phyloP scores from a whole-genome alignment of 2,888 invertebrate genomes.

The Malacosoma neustria region DNA sequence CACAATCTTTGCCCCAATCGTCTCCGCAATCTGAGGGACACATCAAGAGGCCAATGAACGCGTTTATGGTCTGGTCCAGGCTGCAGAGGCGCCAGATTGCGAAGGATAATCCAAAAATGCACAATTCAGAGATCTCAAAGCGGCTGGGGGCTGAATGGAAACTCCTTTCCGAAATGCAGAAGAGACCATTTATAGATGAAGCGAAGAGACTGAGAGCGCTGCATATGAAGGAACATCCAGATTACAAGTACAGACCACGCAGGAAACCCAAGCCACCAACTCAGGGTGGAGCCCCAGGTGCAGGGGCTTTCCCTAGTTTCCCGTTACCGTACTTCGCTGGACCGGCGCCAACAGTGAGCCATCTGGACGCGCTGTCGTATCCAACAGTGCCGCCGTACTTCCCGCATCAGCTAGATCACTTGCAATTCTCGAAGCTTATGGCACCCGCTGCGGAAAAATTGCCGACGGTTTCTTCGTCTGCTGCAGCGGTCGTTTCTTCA shows the following conservation, averaged over 20 bases:
- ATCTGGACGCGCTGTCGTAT: conserved; percentile 77
- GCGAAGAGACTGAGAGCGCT: conserved; percentile 90
- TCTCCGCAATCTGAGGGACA: conserved; percentile 80
- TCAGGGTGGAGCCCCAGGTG: conserved; percentile 56
- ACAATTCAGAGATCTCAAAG: conserved; percentile 93
- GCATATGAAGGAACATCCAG: conserved; percentile 94
- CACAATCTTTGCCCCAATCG: conserved; percentile 59
- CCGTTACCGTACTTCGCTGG: conserved; percentile 79
- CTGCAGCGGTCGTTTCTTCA: conserved; percentile 78
- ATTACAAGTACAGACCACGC: conserved; percentile 91
- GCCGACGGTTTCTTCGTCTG: conserved; percentile 61
- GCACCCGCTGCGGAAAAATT: conserved; percentile 58
- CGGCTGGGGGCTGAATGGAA: conserved; percentile 96
- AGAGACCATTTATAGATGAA: conserved; percentile 95
- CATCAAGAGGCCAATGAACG: conserved; percentile 98
- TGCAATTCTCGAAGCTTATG: conserved; percentile 78
- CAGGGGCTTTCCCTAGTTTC: conserved; percentile 77
- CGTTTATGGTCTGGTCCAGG: conserved; percentile 98
- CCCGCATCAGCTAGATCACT: conserved; percentile 81
- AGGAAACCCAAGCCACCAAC: conserved; percentile 87
- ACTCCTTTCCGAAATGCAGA: conserved; percentile 87
- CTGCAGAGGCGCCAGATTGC: conserved; percentile 94
- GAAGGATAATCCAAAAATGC: conserved; percentile 95
- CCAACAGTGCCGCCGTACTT: conserved; percentile 83
- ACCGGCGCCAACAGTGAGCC: conserved; percentile 71